Evolutionary conservation across 2,797 vertebrate genomes (phyloP), one percentile per base, ranked within the genome.

Genomic region (Florisuga fusca): DNA sequence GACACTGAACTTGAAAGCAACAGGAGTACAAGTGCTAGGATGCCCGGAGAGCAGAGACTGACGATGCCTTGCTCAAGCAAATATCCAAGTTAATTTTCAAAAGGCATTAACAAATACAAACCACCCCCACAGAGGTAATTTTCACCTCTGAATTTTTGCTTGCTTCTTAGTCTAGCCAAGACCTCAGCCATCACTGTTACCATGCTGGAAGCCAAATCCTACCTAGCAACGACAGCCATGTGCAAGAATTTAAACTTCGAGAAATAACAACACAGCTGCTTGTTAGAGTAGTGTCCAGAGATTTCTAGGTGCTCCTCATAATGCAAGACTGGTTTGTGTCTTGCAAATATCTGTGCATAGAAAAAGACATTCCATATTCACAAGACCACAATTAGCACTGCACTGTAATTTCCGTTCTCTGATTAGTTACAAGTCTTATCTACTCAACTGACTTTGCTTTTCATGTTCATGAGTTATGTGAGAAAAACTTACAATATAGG

Each of bases 1-100:
- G 95, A 97, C 95, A 82, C 89, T 80, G 89, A 96, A 96, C 94
- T 96, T 97, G 94, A 97, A 96, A 97, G 94, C 95, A 94, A 66
- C 95, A 91, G 91, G 94, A 94, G 80, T 74, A 68, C 94, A 94
- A 90, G 95, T 91, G 95, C 61, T 90, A 95, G 80, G 85, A 94
- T 94, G 93, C 95, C 95, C 94, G 93, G 91, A 94, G 94, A 93
- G 93, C 85, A 94, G 79, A 95, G 67, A 36, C 77, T 93, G 91
- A 91, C 88, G 81, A 58, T 94, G 94, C 94, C 89, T 95, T 94
- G 85, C 91, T 94, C 91, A 87, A 97, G 89, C 71, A 94, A 81
- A 91, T 91, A 94, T 91, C 71, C 71, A 76, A 86, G 85, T 95
- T 89, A 77, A 91, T 94, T 94, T 95, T 33, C 25, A 94, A 96